Conservation (phyloP, 2,113 vertebrate species). For the Strigops habroptila region DNA sequence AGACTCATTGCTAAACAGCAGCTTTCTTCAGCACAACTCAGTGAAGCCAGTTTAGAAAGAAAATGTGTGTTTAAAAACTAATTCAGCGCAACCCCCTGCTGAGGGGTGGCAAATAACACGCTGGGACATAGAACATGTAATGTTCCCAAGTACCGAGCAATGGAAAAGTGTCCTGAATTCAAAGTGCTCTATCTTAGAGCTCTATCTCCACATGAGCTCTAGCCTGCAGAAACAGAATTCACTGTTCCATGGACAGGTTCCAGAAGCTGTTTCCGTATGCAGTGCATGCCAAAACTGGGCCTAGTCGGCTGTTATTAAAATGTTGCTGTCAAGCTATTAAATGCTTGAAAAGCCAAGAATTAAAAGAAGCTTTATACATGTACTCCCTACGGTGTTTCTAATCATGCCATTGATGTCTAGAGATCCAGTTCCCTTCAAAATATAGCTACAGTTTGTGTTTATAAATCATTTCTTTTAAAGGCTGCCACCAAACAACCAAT, state of each 20-base stretch:
- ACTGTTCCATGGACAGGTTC: constrained; percentile 46
- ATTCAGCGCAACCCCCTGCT: background rate
- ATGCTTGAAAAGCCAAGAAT: constrained; percentile 64
- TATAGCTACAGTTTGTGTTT: constrained; percentile 66
- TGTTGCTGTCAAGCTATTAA: constrained; percentile 70
- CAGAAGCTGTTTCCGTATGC: constrained; percentile 60
- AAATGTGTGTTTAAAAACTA: background rate
- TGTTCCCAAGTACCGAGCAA: background rate
- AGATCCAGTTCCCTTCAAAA: constrained; percentile 55
- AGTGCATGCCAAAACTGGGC: constrained; percentile 58
- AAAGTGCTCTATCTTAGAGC: constrained; percentile 1
- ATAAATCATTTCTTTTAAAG: constrained; percentile 47
- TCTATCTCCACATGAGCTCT: constrained; percentile 41
- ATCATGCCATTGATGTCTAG: constrained; percentile 27
- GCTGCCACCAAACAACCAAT: background rate
- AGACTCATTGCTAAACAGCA: background rate
- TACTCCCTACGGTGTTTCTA: constrained; percentile 45
- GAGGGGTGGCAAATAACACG: background rate
- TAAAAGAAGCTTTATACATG: constrained; percentile 61
- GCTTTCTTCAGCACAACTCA: background rate
- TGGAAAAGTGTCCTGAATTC: constrained; percentile 28
- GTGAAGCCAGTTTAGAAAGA: background rate
- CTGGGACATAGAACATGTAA: rapidly evolving
- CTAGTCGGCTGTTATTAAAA: constrained; percentile 69
- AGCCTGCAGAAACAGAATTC: constrained; percentile 63